Evolutionary conservation across 2,888 invertebrate genomes (phyloP), one percentile per base, ranked within the genome.

Genomic region (Lochmaea capreae): DNA sequence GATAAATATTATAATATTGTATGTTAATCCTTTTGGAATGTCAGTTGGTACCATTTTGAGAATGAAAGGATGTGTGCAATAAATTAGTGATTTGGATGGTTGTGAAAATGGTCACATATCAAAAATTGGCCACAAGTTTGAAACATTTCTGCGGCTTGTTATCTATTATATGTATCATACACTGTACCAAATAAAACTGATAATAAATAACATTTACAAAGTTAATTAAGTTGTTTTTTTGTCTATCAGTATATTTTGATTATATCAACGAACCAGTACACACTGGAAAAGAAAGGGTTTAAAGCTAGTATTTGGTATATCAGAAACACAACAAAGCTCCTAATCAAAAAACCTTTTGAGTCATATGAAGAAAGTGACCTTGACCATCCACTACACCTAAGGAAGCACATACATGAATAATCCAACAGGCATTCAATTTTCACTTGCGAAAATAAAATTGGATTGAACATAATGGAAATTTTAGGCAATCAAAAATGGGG

Each of bases 81-180:
- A 61, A 70, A 66, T 71, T 79, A 77, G 80, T 80, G 79, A 81
- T 81, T 79, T 79, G 81, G 76, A 80, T 80, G 83, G 84, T 84
- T 84, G 83, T 84, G 83, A 83, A 80, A 76, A 78, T 79, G 83
- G 84, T 83, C 84, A 84, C 84, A 84, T 84, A 84, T 84, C 84
- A 84, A 80, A 81, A 78, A 76, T 79, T 81, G 81, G 81, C 81
- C 81, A 79, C 72, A 77, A 69, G 76, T 79, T 79, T 79, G 79
- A 75, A 72, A 76, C 68, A 74, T 77, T 79, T 79, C 77, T 78
- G 83, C 80, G 82, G 84, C 84, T 84, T 85, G 84, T 85, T 85
- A 83, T 81, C 81, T 81, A 82, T 81, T 80, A 81, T 83, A 85
- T 86, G 86, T 86, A 86, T 85, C 82, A 86, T 86, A 86, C 86